Evolutionary conservation across 2,888 invertebrate species (phyloP).

Genomic region (Lycocerus yunnanus): DNA sequence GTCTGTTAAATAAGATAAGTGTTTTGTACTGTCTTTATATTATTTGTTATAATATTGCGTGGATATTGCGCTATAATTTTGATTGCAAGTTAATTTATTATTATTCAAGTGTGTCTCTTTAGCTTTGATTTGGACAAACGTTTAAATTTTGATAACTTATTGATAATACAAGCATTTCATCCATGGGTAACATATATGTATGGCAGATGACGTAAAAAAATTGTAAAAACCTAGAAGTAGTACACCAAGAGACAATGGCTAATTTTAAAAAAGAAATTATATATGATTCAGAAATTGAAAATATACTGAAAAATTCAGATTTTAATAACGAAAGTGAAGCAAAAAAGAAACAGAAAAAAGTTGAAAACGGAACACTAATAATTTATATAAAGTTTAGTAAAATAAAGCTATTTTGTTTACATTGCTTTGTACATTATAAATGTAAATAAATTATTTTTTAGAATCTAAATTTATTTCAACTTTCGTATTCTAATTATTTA

Average conservation of each 20-base stretch:
- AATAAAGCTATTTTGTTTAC: not conserved
- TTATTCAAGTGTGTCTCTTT: too few species aligned
- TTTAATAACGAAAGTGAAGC: not conserved
- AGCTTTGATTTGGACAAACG: not conserved
- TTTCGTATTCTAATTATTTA: too few species aligned
- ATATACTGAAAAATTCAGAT: not conserved
- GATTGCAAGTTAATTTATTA: too few species aligned
- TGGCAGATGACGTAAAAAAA: slow-evolving; percentile 9
- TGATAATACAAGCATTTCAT: not conserved
- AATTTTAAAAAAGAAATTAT: not conserved
- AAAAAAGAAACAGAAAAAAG: not conserved
- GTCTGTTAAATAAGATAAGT: too few species aligned
- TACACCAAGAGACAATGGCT: slow-evolving; percentile 24
- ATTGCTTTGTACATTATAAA: not conserved
- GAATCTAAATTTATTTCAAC: too few species aligned
- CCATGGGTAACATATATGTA: not conserved
- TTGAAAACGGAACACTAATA: too few species aligned
- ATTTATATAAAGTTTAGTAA: too few species aligned
- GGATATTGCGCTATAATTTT: too few species aligned
- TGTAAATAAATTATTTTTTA: too few species aligned
- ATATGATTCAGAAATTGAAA: not conserved
- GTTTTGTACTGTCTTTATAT: too few species aligned
- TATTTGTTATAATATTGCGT: too few species aligned
- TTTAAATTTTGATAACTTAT: not conserved
- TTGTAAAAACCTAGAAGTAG: slow-evolving; percentile 6